Base-by-base conservation (phyloP, 2,888 invertebrate genomes). In the Dicroscelio sp. region DNA sequence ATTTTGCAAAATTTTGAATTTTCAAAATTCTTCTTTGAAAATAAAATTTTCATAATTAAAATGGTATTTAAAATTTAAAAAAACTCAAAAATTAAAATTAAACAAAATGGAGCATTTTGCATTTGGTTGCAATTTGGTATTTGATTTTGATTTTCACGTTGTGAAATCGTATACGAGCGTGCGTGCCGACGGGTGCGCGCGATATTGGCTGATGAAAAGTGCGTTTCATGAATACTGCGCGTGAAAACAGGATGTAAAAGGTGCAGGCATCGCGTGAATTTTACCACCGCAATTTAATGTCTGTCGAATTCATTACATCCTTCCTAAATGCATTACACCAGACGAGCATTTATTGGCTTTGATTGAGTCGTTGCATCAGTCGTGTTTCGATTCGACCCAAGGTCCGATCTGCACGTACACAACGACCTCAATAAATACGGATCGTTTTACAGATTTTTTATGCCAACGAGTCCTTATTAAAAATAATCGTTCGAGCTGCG, bases 291-390 rank as follows among this genome's bases (percentile, higher is more conserved):
- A 90, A 90, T 90, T 90, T 90, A 84, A 87, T 90, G 90, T 90
- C 87, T 90, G 76, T 90, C 90, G 86, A 86, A 90, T 78, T 88
- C 87, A 90, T 90, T 90, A 85, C 90, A 95, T 94, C 94, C 94
- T 95, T 94, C 95, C 94, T 94, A 95, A 95, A 95, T 93, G 90
- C 91, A 93, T 95, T 94, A 94, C 94, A 95, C 88, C 93, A 94
- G 91, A 80, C 94, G 93, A 93, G 93, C 94, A 95, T 96, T 95
- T 94, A 96, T 95, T 95, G 95, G 94, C 94, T 94, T 90, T 95
- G 96, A 95, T 96, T 95, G 94, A 94, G 90, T 93, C 92, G 94
- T 95, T 95, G 94, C 95, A 95, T 95, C 95, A 95, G 95, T 94
- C 93, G 93, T 86, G 93, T 93, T 93, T 94, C 90, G 94, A 95